phyloP scores from a whole-genome alignment of 64 coral and sea anemone genomes.

The Dendrophyllia cribrosa region DNA sequence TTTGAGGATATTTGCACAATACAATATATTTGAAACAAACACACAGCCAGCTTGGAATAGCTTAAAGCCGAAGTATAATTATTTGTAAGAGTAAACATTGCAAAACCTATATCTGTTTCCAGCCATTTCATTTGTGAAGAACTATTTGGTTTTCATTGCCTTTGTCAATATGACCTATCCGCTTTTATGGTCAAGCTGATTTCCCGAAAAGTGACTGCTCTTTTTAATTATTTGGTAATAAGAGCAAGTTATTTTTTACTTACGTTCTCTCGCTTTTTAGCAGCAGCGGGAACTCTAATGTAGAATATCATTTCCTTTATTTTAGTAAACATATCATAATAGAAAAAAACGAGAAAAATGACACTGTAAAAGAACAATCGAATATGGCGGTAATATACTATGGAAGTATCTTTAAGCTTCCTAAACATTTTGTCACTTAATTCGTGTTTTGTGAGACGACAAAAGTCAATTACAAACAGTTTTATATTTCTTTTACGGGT shows the following conservation, averaged over 20 bases:
- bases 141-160: not conserved
- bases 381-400: too few species aligned
- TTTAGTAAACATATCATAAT: not conserved
- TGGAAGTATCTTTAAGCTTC: too few species aligned
- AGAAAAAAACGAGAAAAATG: not conserved
- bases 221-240: not conserved
- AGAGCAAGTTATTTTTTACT: not conserved
- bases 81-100: not conserved
- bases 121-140: not conserved
- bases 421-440: too few species aligned
- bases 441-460: too few species aligned
- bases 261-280: not conserved
- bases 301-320: not conserved
- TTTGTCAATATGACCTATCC: not conserved
- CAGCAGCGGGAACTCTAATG: not conserved
- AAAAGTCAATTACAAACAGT: too few species aligned
- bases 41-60: too few species aligned
- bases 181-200: not conserved
- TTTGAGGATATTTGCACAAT: too few species aligned
- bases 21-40: too few species aligned
- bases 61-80: not conserved
- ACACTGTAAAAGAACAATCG: too few species aligned
- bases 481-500: too few species aligned
- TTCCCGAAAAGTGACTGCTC: not conserved
- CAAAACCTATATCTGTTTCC: not conserved